Evolutionary conservation across 2,113 vertebrate species (phyloP), one percentile per base, ranked within the genome.

Genomic region (Cochlearius cochlearius): DNA sequence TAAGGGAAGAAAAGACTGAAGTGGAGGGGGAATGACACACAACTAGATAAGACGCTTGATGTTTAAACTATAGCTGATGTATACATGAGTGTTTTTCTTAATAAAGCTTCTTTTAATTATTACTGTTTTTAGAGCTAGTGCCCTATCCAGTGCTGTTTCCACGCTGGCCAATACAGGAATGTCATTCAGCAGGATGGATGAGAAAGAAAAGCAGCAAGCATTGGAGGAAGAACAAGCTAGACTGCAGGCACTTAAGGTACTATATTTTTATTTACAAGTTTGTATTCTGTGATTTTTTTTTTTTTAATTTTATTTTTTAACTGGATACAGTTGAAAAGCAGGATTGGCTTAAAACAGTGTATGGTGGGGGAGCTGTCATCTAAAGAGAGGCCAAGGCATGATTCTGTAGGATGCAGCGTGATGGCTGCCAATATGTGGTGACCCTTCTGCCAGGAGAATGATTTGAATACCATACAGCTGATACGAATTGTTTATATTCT

Each of bases 141-240:
- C 99, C 72, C 97, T 99, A 11, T 99, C 98, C 92, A 99, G 97
- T 67, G 99, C 99, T 2, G 99, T 99, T 93, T 99, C 98, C 38
- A 98, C 98, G 41, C 98, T 99, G 89, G 98, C 99, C 97, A 99
- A 89, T 82, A 98, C 98, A 62, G 98, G 98, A 43, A 98, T 99
- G 98, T 99, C 99, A 88, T 98, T 99, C 95, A 99, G 98, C 96
- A 97, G 97, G 59, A 98, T 99, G 98, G 99, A 99, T 69, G 99
- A 99, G 95, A 99, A 98, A 93, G 99, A 99, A 97, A 99, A 98
- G 88, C 99, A 99, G 96, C 99, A 98, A 89, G 99, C 99, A 4
- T 74, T 99, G 93, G 99, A 99, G 96, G 99, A 99, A 74, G 99
- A 99, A 19, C 99, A 99, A 96, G 98, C 98, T 72, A 96, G 99